Evolutionary conservation across 2,113 vertebrate species (phyloP), one percentile per base, ranked within the genome.

Genomic region (Albula goreensis): DNA sequence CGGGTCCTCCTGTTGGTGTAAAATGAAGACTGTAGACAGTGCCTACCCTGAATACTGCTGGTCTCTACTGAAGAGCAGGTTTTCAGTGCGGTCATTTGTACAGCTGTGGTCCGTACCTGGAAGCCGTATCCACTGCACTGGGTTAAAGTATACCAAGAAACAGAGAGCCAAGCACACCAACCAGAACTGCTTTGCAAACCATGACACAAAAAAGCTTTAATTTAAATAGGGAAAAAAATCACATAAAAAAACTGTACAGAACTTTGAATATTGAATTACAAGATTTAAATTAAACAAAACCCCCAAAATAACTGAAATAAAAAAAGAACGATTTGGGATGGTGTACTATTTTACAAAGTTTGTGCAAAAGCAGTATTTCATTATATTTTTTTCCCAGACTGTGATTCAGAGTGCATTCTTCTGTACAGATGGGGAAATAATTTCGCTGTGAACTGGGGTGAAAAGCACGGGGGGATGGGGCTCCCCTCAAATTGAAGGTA

Each of bases 131-230:
- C 31, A 41, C 31, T 41, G 31, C 31, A 41, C 31, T 41, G 31
- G 31, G 31, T 41, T 41, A 41, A 41, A 41, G 31, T 41, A 41
- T 41, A 41, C 31, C 31, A 41, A 41, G 31, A 41, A 41, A 41
- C 2, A 66, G 57, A 60, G 57, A 60, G 57, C 57, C 88, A 91
- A 88, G 2, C 77, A 89, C 87, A 74, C 56, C 70, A 52, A 86
- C 70, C 89, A 70, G 57, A 51, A 86, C 66, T 81, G 25, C 88
- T 91, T 91, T 91, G 93, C 92, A 94, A 95, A 95, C 91, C 87
- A 94, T 92, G 93, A 95, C 94, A 93, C 92, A 94, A 93, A 95
- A 89, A 95, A 92, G 89, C 93, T 95, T 96, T 96, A 95, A 96
- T 96, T 96, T 96, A 95, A 96, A 96, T 93, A 95, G 90, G 83